Evolutionary conservation across 2,113 vertebrate genomes (phyloP).

Genomic region (Scomber japonicus): DNA sequence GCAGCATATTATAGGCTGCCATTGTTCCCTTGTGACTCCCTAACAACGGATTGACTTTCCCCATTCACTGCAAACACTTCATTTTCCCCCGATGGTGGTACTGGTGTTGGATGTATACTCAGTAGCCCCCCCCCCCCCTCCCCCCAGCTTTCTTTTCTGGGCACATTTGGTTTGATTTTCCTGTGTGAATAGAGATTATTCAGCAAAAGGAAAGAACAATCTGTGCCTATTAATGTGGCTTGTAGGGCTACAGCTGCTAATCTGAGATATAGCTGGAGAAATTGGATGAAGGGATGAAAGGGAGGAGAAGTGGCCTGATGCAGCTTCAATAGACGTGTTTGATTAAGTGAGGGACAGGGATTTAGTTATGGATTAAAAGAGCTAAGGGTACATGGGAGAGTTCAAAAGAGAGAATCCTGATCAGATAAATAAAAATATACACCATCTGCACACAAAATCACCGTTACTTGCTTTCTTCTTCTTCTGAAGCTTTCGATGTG

Average conservation of each 20-base stretch:
- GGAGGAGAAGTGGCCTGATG: constrained; percentile 11
- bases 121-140: neutral
- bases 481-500: neutral
- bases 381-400: neutral
- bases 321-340: constrained; percentile 20
- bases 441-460: neutral
- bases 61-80: constrained; percentile 27
- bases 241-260: constrained; percentile 35
- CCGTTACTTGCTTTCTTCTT: neutral
- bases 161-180: constrained; percentile 37
- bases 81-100: constrained; percentile 11
- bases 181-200: constrained; percentile 61
- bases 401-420: too few species aligned
- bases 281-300: constrained; percentile 36
- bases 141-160: constrained; percentile 4
- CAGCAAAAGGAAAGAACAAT: constrained; percentile 41
- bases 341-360: neutral
- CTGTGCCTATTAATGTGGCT: constrained; percentile 18
- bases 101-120: constrained; percentile 29
- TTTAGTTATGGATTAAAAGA: constrained; percentile 22
- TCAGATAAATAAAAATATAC: neutral
- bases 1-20: constrained; percentile 24
- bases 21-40: constrained; percentile 28
- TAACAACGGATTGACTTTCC: constrained; percentile 36
- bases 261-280: constrained; percentile 32